Conservation (phyloP, 2,888 invertebrate species). For the Nomada ruficornis region DNA sequence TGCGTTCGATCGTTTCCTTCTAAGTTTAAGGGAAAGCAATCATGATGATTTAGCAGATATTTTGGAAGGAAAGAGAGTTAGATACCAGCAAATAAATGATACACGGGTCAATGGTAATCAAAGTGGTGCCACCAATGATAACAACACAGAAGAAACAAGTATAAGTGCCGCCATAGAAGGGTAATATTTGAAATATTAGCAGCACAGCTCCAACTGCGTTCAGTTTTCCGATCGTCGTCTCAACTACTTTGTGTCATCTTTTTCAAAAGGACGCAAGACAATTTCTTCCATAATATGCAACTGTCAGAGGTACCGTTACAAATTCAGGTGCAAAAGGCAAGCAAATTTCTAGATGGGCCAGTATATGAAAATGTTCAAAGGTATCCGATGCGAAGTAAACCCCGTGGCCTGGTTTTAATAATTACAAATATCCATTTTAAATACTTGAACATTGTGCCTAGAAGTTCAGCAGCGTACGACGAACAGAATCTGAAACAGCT, state of each 20-base stretch:
- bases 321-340: constrained; percentile 76
- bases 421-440: constrained; percentile 77
- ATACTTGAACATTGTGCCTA: constrained; percentile 30
- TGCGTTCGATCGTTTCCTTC: constrained; percentile 77
- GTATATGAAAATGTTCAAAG: constrained; percentile 62
- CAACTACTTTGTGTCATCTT: not conserved
- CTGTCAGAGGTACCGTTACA: constrained; percentile 64
- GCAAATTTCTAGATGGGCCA: constrained; percentile 72
- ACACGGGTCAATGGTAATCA: not conserved
- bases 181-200: constrained; percentile 10
- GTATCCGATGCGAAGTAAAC: constrained; percentile 80
- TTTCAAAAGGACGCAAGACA: constrained; percentile 37
- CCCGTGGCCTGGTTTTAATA: constrained; percentile 80
- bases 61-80: constrained; percentile 60
- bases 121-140: not conserved
- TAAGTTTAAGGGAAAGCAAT: constrained; percentile 73
- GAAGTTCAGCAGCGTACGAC: constrained; percentile 75
- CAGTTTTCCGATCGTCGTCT: not conserved
- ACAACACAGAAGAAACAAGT: not conserved
- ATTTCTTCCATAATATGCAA: constrained; percentile 67
- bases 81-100: not conserved
- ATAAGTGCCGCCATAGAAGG: not conserved
- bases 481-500: constrained; percentile 75
- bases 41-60: constrained; percentile 72
- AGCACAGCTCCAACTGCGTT: too few species aligned